phyloP scores from a whole-genome alignment of 2,797 vertebrate genomes.

The Oryzias dopingdopingensis region DNA sequence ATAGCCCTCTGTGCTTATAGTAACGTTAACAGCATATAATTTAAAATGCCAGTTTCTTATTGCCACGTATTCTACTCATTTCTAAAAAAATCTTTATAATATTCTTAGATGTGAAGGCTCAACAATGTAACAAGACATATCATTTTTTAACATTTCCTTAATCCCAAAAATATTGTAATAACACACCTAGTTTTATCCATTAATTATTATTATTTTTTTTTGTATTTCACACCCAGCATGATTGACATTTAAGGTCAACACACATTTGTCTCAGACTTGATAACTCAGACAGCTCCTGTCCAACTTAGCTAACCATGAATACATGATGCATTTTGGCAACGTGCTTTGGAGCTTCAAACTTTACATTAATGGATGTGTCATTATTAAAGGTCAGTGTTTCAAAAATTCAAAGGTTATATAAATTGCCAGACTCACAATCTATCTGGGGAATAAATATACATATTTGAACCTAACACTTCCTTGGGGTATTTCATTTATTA shows the following conservation, averaged over 20 bases:
- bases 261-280: slow-evolving; percentile 9
- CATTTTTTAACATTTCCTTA: too few relatives aligned
- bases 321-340: slow-evolving; percentile 22
- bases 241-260: not conserved
- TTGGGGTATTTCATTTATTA: too few relatives aligned
- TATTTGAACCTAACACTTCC: not conserved
- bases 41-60: too few relatives aligned
- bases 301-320: slow-evolving; percentile 6
- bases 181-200: not conserved
- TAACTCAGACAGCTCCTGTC: slow-evolving; percentile 2
- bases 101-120: too few relatives aligned
- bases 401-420: slow-evolving; percentile 32
- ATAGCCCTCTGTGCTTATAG: too few relatives aligned
- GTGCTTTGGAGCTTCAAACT: slow-evolving; percentile 15
- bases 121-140: too few relatives aligned
- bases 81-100: too few relatives aligned
- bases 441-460: slow-evolving; percentile 17
- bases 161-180: not conserved
- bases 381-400: slow-evolving; percentile 55
- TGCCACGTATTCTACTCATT: too few relatives aligned
- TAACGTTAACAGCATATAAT: too few relatives aligned
- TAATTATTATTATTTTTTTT: not conserved
- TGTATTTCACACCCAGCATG: not conserved
- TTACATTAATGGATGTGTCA: slow-evolving; percentile 28
- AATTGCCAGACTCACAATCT: slow-evolving; percentile 26